Evolutionary conservation across 2,797 vertebrate species (phyloP), one percentile per base, ranked within the genome.

Genomic region (Yasuhikotakia modesta): DNA sequence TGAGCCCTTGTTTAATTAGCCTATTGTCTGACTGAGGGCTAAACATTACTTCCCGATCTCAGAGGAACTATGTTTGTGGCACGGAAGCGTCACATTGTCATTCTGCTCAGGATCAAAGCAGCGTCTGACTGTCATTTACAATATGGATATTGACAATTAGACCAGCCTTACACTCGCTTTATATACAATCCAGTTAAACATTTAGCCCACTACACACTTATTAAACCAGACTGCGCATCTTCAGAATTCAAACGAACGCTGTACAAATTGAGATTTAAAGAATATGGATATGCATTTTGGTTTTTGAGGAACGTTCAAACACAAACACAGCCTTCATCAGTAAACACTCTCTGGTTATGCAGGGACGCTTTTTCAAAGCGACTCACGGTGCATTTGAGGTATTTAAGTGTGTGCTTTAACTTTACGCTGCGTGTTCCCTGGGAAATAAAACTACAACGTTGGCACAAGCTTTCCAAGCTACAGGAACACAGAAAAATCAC

Each of bases 141-240:
- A 80, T 84, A 81, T 81, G 73, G 82, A 84, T 81, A 73, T 76
- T 69, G 71, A 76, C 79, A 85, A 85, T 85, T 82, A 82, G 58
- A 76, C 73, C 55, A 74, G 32, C 61, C 67, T 58, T 35, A 50
- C 24, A 46, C 58, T 66, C 45, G 55, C 74, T 60, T 39, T 57
- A 67, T 76, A 55, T 57, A 57, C n/a, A 61, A 80, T 32, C 65
- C 45, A 57, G 21, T 48, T 52, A 35, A 39, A 66, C 53, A 66
- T 78, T 60, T 19, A 68, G 8, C n/a, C 43, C 63, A 48, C 35
- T 48, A 60, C 64, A 66, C 32, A 57, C 64, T 68, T 52, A 81
- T 84, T 79, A 84, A 66, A 76, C 85, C 67, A 70, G 72, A 46
- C 22, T 73, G 69, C 68, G 79, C 55, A 57, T 12, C n/a, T 57